Evolutionary conservation across 2,888 invertebrate genomes (phyloP).

Genomic region (Clistopyga incitator): DNA sequence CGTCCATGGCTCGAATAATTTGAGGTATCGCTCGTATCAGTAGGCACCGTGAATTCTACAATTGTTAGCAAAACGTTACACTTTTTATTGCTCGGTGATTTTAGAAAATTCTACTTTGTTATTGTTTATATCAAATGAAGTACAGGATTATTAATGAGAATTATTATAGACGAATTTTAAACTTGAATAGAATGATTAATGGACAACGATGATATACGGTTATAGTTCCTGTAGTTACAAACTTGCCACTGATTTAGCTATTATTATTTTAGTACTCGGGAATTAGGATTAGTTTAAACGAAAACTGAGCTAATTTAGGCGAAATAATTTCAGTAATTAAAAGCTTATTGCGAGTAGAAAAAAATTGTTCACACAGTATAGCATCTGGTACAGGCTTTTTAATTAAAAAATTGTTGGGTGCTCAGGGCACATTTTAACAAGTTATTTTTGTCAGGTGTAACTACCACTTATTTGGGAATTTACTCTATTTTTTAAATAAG

Average conservation of each 20-base stretch:
- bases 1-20: constrained; percentile 24
- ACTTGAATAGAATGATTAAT: neutral
- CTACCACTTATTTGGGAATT: too few relatives aligned
- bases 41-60: neutral
- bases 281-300: too few relatives aligned
- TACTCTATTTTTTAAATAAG: too few relatives aligned
- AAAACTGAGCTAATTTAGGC: too few relatives aligned
- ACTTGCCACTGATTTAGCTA: neutral
- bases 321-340: too few relatives aligned
- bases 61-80: neutral
- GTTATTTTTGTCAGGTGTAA: too few relatives aligned
- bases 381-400: too few relatives aligned
- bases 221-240: neutral
- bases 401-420: too few relatives aligned
- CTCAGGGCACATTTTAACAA: too few relatives aligned
- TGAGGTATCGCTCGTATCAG: neutral
- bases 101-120: neutral
- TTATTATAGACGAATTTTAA: neutral
- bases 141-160: neutral
- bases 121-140: neutral
- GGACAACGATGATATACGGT: neutral
- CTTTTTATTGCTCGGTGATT: neutral
- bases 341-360: too few relatives aligned
- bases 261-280: too few relatives aligned
- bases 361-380: too few relatives aligned